phyloP scores from a whole-genome alignment of 2,888 invertebrate species.

The Stomorhina lunata region DNA sequence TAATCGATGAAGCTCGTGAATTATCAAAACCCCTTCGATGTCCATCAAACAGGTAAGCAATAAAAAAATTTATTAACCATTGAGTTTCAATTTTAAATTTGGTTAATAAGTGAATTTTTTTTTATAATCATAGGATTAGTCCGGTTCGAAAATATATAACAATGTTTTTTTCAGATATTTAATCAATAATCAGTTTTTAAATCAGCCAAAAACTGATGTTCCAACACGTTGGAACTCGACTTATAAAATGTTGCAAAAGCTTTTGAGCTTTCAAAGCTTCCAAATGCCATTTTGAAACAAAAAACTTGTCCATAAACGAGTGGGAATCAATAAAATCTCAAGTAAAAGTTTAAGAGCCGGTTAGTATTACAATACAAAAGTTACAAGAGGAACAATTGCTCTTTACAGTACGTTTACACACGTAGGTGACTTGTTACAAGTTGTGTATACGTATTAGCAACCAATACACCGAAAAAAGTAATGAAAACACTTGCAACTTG shows the following conservation, averaged over 20 bases:
- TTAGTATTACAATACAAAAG: background rate
- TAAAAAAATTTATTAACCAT: too few relatives aligned
- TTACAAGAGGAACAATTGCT: background rate
- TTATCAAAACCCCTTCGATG: conserved; percentile 17
- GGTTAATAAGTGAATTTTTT: background rate
- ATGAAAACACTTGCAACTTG: too few relatives aligned
- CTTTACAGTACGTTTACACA: too few relatives aligned
- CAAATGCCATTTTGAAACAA: background rate
- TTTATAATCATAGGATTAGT: background rate
- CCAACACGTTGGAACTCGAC: conserved; percentile 12
- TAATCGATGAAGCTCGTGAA: conserved; percentile 8
- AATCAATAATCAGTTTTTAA: background rate
- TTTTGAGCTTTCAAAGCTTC: background rate
- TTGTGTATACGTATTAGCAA: too few relatives aligned
- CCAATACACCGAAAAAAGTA: too few relatives aligned
- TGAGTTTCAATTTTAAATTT: background rate
- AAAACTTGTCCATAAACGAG: background rate
- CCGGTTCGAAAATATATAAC: too few relatives aligned
- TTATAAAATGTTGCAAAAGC: background rate
- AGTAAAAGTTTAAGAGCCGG: background rate
- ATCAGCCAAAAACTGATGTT: background rate
- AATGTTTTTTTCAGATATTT: too few relatives aligned
- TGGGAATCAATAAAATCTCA: background rate
- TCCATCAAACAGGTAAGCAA: conserved; percentile 30
- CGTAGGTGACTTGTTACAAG: too few relatives aligned